Conservation (phyloP, 2,888 invertebrate species). For the Acleris holmiana region DNA sequence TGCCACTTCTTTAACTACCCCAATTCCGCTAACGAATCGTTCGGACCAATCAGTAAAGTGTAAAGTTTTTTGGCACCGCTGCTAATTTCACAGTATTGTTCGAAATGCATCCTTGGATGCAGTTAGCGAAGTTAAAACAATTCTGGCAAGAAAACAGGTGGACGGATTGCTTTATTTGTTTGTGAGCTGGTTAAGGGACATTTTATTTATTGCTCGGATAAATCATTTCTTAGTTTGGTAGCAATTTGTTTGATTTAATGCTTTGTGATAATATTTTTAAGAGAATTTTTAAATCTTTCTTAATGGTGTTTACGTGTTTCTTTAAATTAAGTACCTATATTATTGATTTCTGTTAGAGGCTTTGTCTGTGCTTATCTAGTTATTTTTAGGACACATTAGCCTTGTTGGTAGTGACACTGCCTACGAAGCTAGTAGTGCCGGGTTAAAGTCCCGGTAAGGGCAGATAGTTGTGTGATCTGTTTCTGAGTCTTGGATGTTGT, state of each 20-base stretch:
- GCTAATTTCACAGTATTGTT: constrained; percentile 43
- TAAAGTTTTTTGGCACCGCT: constrained; percentile 64
- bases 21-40: constrained; percentile 62
- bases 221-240: constrained; percentile 1
- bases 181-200: background rate
- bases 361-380: too few species aligned
- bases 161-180: constrained; percentile 28
- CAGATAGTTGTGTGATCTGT: too few species aligned
- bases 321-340: too few species aligned
- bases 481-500: too few species aligned
- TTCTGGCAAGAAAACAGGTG: constrained; percentile 52
- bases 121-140: constrained; percentile 59
- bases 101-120: constrained; percentile 48
- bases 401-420: too few species aligned
- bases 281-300: too few species aligned
- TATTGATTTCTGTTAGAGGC: too few species aligned
- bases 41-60: constrained; percentile 48
- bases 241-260: background rate
- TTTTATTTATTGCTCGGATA: background rate
- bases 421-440: too few species aligned
- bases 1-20: constrained; percentile 61
- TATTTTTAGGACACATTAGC: too few species aligned
- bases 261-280: background rate
- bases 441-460: too few species aligned
- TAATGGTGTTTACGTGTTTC: too few species aligned